These are phyloP conservation scores for Shinisaurus crocodilurus DNA, from an alignment of 2,113 vertebrate species.

Conservation along the genomic window DNA sequence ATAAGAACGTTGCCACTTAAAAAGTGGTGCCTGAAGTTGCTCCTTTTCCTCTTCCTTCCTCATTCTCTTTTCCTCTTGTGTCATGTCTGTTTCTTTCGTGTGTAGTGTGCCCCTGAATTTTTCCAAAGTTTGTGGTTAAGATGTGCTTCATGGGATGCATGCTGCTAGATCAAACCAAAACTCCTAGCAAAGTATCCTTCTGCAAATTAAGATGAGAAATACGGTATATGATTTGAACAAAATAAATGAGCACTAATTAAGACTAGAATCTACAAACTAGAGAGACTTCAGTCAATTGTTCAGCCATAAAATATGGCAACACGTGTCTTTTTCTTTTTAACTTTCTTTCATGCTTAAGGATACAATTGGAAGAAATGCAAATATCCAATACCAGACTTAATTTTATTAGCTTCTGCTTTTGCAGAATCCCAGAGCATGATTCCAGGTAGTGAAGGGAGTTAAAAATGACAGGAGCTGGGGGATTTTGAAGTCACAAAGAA, in stretches of 20 bases:
- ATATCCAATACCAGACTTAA: background rate
- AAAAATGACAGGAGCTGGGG: background rate
- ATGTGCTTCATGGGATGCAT: background rate
- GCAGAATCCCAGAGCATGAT: background rate
- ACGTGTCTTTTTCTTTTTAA: background rate
- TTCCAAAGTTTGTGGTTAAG: background rate
- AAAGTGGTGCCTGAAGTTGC: no score
- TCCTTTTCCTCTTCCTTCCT: no score
- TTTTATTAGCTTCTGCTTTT: background rate
- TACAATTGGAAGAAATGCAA: background rate
- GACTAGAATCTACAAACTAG: background rate
- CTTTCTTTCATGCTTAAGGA: background rate
- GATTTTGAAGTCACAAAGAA: background rate
- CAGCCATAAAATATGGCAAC: background rate
- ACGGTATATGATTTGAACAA: background rate
- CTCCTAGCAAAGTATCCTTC: background rate
- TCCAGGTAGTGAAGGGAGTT: background rate
- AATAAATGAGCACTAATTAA: background rate
- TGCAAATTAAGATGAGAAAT: background rate
- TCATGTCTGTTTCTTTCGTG: no score
- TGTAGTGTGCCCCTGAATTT: background rate
- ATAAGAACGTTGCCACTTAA: no score
- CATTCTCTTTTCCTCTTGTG: no score
- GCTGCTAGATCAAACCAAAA: background rate
- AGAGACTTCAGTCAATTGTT: background rate